These are phyloP conservation scores for Formicarius rufipectus DNA, from an alignment of 2,113 vertebrate species.

Conservation along the genomic window DNA sequence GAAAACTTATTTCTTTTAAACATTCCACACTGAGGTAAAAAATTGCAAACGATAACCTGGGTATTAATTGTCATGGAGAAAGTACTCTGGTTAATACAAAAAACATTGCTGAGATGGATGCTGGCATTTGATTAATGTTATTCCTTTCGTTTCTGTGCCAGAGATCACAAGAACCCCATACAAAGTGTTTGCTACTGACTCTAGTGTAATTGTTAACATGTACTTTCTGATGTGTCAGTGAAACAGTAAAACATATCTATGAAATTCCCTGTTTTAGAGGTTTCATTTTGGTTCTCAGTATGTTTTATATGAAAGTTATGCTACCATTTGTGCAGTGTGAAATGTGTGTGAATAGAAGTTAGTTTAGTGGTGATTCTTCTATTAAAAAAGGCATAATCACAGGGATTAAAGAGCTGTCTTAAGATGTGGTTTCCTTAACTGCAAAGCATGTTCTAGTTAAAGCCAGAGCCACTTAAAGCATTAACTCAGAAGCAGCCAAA, in stretches of 20 bases:
- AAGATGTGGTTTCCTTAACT: neutral
- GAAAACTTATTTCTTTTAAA: neutral
- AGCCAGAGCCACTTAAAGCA: neutral
- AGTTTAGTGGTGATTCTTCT: neutral
- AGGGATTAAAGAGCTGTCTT: neutral
- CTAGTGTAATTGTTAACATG: neutral
- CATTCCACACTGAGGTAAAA: neutral
- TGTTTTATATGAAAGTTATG: neutral
- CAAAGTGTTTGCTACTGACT: neutral
- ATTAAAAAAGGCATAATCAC: neutral
- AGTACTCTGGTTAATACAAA: neutral
- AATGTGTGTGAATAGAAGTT: neutral
- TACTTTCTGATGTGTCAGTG: neutral
- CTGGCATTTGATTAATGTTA: constrained; percentile 4
- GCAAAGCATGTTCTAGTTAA: neutral
- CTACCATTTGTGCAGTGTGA: neutral
- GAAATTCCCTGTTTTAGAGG: neutral
- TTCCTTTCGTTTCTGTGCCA: neutral
- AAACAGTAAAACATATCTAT: neutral
- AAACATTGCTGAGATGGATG: neutral
- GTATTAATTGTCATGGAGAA: neutral
- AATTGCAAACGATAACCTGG: neutral
- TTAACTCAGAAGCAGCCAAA: neutral
- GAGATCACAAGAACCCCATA: neutral
- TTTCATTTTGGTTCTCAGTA: neutral